Conservation (phyloP, 1,140 invertebrate species). For the Drosophila tropicalis region DNA sequence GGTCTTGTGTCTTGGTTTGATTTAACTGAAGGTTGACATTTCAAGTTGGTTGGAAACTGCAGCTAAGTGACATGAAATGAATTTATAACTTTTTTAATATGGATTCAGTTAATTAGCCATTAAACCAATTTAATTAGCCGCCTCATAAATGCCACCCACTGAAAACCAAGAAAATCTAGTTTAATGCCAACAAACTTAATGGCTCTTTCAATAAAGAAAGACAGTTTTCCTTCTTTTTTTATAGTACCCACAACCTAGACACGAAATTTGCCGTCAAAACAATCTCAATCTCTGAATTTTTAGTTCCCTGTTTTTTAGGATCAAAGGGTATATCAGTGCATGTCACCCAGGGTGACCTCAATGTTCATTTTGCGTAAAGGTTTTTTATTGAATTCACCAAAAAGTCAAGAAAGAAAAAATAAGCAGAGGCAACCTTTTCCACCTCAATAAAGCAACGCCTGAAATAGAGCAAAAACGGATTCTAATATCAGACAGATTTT, state of each 20-base stretch:
- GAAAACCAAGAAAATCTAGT: constrained; percentile 36
- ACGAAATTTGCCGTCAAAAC: constrained; percentile 38
- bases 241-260: constrained; percentile 53
- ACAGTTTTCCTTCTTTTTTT: constrained; percentile 16
- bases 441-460: no score
- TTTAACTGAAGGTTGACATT: constrained; percentile 58
- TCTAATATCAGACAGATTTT: no score
- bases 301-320: not conserved
- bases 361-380: no score
- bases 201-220: constrained; percentile 41
- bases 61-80: constrained; percentile 53
- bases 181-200: constrained; percentile 55
- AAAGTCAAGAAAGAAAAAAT: no score
- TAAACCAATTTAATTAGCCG: constrained; percentile 63
- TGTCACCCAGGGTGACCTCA: no score
- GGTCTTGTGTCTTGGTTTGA: constrained; percentile 17
- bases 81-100: constrained; percentile 50
- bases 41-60: constrained; percentile 37
- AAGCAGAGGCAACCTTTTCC: no score
- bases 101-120: constrained; percentile 44
- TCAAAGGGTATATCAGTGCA: not conserved
- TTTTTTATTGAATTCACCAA: no score
- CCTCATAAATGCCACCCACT: constrained; percentile 46
- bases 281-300: constrained; percentile 8
- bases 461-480: no score